A percentile compares a stretch with the other conserved stretches of the same genome.
Conservation (phyloP, 2,888 invertebrate species). For the Cerastis rubricosa region DNA sequence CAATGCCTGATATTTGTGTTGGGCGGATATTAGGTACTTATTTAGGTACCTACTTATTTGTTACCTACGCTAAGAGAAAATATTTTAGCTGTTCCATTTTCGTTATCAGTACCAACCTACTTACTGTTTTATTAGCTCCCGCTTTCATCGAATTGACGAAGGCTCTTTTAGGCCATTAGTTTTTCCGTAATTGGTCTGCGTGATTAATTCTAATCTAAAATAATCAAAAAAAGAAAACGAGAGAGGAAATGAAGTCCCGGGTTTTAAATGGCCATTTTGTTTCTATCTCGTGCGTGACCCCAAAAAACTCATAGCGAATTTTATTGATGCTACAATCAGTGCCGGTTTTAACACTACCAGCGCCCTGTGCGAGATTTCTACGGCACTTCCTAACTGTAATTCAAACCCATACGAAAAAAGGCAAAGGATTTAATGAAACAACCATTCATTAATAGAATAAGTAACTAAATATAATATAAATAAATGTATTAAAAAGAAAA, state of each 20-base stretch:
- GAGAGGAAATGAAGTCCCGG: not conserved
- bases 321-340: constrained; percentile 30
- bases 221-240: constrained; percentile 13
- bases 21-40: constrained; percentile 41
- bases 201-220: constrained; percentile 19
- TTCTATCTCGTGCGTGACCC: constrained; percentile 1
- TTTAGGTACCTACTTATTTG: constrained; percentile 25
- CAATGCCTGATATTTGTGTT: constrained; percentile 46
- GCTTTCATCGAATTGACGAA: constrained; percentile 7
- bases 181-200: constrained; percentile 6
- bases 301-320: constrained; percentile 24
- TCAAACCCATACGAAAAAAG: too few species aligned
- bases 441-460: too few species aligned
- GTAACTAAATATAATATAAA: too few species aligned
- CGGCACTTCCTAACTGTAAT: too few species aligned
- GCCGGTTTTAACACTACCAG: too few species aligned
- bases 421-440: too few species aligned
- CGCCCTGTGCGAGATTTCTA: too few species aligned
- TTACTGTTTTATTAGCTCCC: constrained; percentile 4
- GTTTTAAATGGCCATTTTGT: constrained; percentile 8
- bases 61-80: constrained; percentile 31
- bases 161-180: constrained; percentile 18
- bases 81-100: constrained; percentile 22
- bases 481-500: too few species aligned
- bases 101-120: not conserved